Conservation (phyloP, 2,113 vertebrate species). For the Corynorhinus townsendii region DNA sequence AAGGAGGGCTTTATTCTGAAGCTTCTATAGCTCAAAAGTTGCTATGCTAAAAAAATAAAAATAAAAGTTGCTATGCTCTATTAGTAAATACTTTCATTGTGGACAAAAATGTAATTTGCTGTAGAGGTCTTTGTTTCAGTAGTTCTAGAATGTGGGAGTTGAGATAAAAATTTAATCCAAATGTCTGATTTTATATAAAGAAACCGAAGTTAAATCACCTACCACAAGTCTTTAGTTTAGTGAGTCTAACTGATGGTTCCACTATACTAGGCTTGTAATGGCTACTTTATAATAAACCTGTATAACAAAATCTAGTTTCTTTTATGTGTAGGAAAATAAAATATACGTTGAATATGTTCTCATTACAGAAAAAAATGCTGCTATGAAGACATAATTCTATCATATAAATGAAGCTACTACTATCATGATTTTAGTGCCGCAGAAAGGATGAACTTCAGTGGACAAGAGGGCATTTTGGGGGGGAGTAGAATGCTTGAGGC, state of each 20-base stretch:
- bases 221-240: not conserved
- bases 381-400: slow-evolving; percentile 36
- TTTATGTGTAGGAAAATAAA: slow-evolving; percentile 38
- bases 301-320: not conserved
- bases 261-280: not conserved
- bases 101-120: not conserved
- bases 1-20: not conserved
- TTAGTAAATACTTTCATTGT: slow-evolving; percentile 22
- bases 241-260: not conserved
- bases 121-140: slow-evolving; percentile 7
- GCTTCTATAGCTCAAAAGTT: not conserved
- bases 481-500: slow-evolving; percentile 20
- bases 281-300: slow-evolving; percentile 5
- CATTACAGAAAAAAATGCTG: slow-evolving; percentile 52
- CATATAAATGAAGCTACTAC: slow-evolving; percentile 3
- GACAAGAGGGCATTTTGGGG: slow-evolving; percentile 15
- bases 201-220: not conserved
- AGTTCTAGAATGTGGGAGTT: not conserved
- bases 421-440: slow-evolving; percentile 27
- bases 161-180: not conserved
- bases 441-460: slow-evolving; percentile 21
- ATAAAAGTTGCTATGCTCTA: not conserved
- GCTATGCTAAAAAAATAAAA: not conserved
- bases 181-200: not conserved
- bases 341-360: slow-evolving; percentile 8